A percentile compares a stretch with the other conserved stretches of the same genome.
phyloP scores from a whole-genome alignment of 2,888 invertebrate species.

The Chaetogeoica ovagalla region DNA sequence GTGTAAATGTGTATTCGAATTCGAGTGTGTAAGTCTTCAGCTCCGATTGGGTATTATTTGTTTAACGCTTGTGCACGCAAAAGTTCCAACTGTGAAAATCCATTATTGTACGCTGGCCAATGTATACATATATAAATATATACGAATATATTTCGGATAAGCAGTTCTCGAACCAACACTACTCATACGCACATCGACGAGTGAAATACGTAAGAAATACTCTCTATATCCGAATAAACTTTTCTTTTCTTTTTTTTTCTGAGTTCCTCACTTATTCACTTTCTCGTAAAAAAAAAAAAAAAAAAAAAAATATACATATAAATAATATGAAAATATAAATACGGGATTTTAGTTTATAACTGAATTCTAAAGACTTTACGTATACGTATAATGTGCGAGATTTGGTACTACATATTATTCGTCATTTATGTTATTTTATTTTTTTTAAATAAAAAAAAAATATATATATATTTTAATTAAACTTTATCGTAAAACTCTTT shows the following conservation, averaged over 20 bases:
- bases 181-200: too few species aligned
- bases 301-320: too few species aligned
- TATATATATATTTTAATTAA: too few species aligned
- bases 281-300: too few species aligned
- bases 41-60: background rate
- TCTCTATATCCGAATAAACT: background rate
- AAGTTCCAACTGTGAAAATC: constrained; percentile 13
- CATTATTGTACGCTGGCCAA: constrained; percentile 15
- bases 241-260: background rate
- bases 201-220: background rate
- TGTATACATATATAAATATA: background rate
- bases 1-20: background rate
- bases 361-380: background rate
- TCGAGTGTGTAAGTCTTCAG: background rate
- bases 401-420: too few species aligned
- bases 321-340: background rate
- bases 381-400: too few species aligned
- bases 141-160: background rate
- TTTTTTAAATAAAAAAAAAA: too few species aligned
- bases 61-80: background rate
- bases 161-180: background rate
- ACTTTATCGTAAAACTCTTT: too few species aligned
- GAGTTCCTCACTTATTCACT: background rate
- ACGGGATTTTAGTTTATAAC: background rate
- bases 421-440: too few species aligned